Evolutionary conservation across 2,797 vertebrate species (phyloP), one percentile per base, ranked within the genome.

Genomic region (Craterocephalus amniculus): DNA sequence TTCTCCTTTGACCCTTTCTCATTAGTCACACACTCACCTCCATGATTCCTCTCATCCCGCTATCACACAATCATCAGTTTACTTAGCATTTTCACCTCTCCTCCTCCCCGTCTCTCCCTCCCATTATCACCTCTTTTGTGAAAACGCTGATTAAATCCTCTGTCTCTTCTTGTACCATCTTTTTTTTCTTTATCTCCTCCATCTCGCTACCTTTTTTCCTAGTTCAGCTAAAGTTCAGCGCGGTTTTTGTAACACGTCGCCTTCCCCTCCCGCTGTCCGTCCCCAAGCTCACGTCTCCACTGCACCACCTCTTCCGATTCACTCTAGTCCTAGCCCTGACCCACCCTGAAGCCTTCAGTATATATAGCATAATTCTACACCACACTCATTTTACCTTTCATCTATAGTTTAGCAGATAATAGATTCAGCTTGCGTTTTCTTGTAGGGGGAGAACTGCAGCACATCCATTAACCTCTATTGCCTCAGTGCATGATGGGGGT

Each of bases 401-500:
- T 61, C 56, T 63, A 63, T 65, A n/a, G 14, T 69, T 45, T 43
- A 78, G 67, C 45, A 70, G 70, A 76, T 80, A 82, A 87, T 79
- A 45, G 54, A 80, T 79, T 89, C 66, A 67, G 63, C 64, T 79
- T 43, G 68, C 72, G 52, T 75, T 72, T 78, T 84, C 61, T 80
- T 43, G 48, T 67, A 65, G 77, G 80, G 65, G 83, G 79, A 85
- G 78, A 63, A 16, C 62, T 0, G 10, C 68, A 40, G 58, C 72
- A 65, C 63, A 76, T 64, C 76, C 83, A 83, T 91, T 91, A 90
- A 89, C 86, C 87, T 83, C 67, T 24, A 40, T 84, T 83, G 78
- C 83, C 77, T 87, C 64, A 34, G 68, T 5, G 43, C 66, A 74
- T 80, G 58, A 55, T 57, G 31, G 14, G 55, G 76, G 59, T 83